These are phyloP conservation scores for Metalampra italica DNA, from an alignment of 2,888 invertebrate species.

Conservation along the genomic window DNA sequence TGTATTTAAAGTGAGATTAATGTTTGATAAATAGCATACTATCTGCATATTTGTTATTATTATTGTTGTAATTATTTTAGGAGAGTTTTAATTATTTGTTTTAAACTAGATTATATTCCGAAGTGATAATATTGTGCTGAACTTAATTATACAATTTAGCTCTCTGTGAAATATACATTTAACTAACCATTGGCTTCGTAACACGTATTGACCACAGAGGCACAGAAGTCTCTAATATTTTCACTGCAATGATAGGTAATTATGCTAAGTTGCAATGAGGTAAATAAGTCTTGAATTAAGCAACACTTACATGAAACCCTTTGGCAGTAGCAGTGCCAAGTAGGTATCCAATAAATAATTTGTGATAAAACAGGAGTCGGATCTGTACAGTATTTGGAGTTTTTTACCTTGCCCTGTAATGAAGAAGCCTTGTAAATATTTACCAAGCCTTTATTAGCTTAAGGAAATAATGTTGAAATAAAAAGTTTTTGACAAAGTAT, in stretches of 20 bases:
- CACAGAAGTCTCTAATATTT: slow-evolving; percentile 15
- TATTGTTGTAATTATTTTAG: slow-evolving; percentile 74
- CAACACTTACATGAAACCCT: slow-evolving; percentile 30
- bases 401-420: slow-evolving; percentile 76
- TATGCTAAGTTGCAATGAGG: not conserved
- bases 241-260: slow-evolving; percentile 7
- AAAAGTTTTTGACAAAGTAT: slow-evolving; percentile 63
- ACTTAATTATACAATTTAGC: slow-evolving; percentile 38
- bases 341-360: slow-evolving; percentile 49
- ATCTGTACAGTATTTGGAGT: slow-evolving; percentile 62
- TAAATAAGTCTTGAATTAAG: not conserved
- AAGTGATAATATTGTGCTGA: slow-evolving; percentile 50
- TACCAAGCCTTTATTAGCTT: slow-evolving; percentile 73
- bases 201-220: slow-evolving; percentile 25
- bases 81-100: slow-evolving; percentile 75
- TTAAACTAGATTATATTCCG: slow-evolving; percentile 51
- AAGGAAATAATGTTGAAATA: slow-evolving; percentile 72
- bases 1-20: slow-evolving; percentile 73
- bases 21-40: slow-evolving; percentile 59
- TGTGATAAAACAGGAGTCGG: slow-evolving; percentile 60
- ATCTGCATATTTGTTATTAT: slow-evolving; percentile 69
- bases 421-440: slow-evolving; percentile 76
- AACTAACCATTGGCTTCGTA: slow-evolving; percentile 40
- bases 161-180: slow-evolving; percentile 40
- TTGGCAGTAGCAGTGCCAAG: slow-evolving; percentile 42